These are phyloP conservation scores for Sycophila sp. DNA, from an alignment of 1,140 invertebrate species.

Conservation along the genomic window DNA sequence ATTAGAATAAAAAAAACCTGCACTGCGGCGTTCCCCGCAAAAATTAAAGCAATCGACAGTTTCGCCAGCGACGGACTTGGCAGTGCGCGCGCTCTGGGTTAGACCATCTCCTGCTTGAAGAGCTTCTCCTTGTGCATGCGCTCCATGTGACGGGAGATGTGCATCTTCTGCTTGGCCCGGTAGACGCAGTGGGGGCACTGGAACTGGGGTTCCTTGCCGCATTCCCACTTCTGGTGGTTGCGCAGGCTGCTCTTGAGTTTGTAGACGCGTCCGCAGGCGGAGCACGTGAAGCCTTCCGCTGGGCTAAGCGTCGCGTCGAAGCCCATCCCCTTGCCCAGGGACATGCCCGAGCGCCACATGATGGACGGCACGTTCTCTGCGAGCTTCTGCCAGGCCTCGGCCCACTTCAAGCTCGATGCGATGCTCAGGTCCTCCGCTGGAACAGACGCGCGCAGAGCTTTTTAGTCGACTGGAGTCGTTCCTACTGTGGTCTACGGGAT, in stretches of 20 bases:
- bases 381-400: constrained; percentile 61
- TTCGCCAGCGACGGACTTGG: constrained; percentile 12
- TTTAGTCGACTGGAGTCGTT: background rate
- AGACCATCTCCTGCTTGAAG: constrained; percentile 61
- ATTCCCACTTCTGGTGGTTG: constrained; percentile 90
- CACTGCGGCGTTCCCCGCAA: too few relatives aligned
- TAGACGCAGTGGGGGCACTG: constrained; percentile 85
- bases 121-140: constrained; percentile 84
- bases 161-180: constrained; percentile 85
- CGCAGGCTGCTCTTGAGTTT: constrained; percentile 85
- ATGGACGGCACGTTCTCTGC: constrained; percentile 60
- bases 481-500: background rate
- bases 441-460: constrained; percentile 60
- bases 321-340: constrained; percentile 48
- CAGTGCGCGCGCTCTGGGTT: too few relatives aligned
- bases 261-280: constrained; percentile 82
- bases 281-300: constrained; percentile 75
- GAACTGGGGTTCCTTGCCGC: constrained; percentile 85
- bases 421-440: constrained; percentile 35
- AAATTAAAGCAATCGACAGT: constrained; percentile 1
- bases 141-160: constrained; percentile 86
- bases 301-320: constrained; percentile 41
- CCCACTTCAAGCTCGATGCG: constrained; percentile 42
- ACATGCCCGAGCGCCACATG: constrained; percentile 62
- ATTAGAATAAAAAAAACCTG: too few relatives aligned